These are phyloP conservation scores for Drosophila erecta DNA, from an alignment of 1,140 invertebrate species.

Conservation along the genomic window DNA sequence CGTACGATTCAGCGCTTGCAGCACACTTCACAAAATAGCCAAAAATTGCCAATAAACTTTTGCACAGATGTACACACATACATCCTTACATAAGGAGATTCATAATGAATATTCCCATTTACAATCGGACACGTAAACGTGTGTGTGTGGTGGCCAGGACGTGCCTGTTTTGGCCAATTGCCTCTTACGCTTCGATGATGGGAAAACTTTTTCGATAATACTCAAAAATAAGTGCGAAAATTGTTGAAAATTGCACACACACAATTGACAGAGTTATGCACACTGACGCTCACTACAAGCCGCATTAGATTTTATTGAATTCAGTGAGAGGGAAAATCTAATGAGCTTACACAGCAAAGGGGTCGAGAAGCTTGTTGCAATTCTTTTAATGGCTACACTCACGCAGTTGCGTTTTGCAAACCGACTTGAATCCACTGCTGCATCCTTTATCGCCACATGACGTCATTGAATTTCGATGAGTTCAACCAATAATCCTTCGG, in stretches of 20 bases:
- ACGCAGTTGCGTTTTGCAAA: neutral
- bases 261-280: slow-evolving; percentile 7
- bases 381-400: neutral
- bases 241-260: slow-evolving; percentile 33
- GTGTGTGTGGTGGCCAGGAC: slow-evolving; percentile 36
- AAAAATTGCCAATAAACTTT: slow-evolving; percentile 48
- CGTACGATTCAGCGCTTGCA: slow-evolving; percentile 31
- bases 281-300: neutral
- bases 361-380: slow-evolving; percentile 14
- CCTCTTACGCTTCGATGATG: slow-evolving; percentile 68
- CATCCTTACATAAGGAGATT: neutral
- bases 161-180: slow-evolving; percentile 73
- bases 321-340: slow-evolving; percentile 1
- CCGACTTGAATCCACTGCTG: neutral
- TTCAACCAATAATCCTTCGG: too few species aligned
- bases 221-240: slow-evolving; percentile 83
- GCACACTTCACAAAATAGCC: slow-evolving; percentile 15
- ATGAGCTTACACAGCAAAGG: neutral
- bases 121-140: slow-evolving; percentile 55
- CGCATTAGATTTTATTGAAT: slow-evolving; percentile 59
- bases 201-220: slow-evolving; percentile 83
- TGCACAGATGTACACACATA: slow-evolving; percentile 12
- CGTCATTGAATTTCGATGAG: neutral
- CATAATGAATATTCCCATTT: slow-evolving; percentile 20
- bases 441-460: neutral